Conservation (phyloP, 2,797 vertebrate genomes). For the Xyrichtys novacula region DNA sequence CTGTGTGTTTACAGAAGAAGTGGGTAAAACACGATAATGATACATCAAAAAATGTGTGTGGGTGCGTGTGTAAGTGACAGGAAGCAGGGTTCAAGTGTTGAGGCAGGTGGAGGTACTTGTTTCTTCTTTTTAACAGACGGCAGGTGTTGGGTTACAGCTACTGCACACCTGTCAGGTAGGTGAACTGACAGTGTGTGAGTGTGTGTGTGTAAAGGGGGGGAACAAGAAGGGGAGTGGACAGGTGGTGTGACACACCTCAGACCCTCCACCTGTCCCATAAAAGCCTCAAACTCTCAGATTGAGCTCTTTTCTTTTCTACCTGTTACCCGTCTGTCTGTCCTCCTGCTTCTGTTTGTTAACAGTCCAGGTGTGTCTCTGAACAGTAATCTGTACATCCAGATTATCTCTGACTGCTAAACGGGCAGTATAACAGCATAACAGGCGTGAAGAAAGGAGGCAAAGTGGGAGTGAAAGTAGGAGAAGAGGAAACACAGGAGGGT, state of each 20-base stretch:
- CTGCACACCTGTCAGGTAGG: constrained; percentile 58
- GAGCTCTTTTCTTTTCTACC: background rate
- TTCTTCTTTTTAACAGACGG: constrained; percentile 9
- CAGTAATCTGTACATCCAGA: no score
- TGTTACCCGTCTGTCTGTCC: background rate
- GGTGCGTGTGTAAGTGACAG: background rate
- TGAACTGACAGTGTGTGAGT: background rate
- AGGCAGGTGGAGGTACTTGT: constrained; percentile 3
- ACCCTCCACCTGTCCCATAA: constrained; percentile 36
- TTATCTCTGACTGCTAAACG: background rate
- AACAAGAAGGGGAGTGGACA: constrained; percentile 9
- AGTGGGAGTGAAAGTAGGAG: no score
- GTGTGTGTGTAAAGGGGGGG: constrained; percentile 9
- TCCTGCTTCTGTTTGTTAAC: background rate
- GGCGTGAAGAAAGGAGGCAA: background rate
- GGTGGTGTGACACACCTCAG: constrained; percentile 41
- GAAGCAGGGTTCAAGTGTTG: background rate
- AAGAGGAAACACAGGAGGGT: no score
- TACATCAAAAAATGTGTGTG: background rate
- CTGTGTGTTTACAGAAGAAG: background rate
- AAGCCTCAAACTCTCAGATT: constrained; percentile 1
- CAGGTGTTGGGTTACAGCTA: constrained; percentile 48
- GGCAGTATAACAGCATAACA: background rate
- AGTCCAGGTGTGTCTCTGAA: background rate
- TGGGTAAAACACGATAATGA: background rate